Percentiles rank a stretch among this genome's conserved stretches.
These are phyloP conservation scores for Gadopsis marmoratus DNA, from an alignment of 2,797 vertebrate species.

Conservation along the genomic window DNA sequence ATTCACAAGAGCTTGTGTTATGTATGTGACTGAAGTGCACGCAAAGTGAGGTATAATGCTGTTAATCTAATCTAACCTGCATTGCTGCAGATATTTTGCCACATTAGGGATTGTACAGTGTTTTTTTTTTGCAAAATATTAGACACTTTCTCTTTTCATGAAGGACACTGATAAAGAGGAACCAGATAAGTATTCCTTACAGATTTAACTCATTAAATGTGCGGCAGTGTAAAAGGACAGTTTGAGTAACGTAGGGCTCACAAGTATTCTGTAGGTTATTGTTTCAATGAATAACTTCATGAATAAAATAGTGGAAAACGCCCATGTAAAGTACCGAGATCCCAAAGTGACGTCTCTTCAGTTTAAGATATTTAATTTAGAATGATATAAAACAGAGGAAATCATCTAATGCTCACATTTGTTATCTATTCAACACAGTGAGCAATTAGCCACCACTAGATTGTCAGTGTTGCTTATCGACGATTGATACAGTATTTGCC, in stretches of 20 bases:
- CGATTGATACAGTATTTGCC: not conserved
- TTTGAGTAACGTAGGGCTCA: too few species aligned
- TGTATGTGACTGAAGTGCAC: conserved; percentile 5
- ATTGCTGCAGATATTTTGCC: conserved; percentile 21
- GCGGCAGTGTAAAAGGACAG: not conserved
- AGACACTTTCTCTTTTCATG: not conserved
- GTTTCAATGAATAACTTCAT: not conserved
- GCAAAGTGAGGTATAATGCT: conserved; percentile 28
- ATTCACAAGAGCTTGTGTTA: conserved; percentile 6
- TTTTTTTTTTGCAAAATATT: conserved; percentile 1
- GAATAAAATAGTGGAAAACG: not conserved
- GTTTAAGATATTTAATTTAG: not conserved
- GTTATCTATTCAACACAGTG: not conserved
- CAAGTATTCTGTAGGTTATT: not conserved
- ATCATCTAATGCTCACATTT: not conserved
- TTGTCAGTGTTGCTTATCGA: not conserved
- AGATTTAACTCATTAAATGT: not conserved
- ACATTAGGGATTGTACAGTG: conserved; percentile 15
- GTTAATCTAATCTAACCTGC: conserved; percentile 40
- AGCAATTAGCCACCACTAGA: not conserved
- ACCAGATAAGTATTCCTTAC: not conserved
- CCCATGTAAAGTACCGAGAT: not conserved
- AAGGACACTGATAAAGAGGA: not conserved
- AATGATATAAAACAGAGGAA: not conserved
- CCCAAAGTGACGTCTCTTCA: not conserved